Evolutionary conservation across 2,888 invertebrate species (phyloP).

Genomic region (Dynastes grantii): DNA sequence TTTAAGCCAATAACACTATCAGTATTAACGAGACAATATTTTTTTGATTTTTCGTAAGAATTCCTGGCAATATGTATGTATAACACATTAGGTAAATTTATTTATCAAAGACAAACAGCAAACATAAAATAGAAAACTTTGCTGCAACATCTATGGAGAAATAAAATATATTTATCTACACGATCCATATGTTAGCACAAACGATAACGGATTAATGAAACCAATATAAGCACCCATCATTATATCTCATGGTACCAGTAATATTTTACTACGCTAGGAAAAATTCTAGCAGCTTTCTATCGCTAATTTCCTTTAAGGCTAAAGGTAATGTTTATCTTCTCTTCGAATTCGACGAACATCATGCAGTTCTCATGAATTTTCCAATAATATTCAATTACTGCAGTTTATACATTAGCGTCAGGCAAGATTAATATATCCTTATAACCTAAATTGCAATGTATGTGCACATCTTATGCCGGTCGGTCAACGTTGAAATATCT

Average conservation of each 20-base stretch:
- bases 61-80: no score
- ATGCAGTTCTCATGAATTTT: slow-evolving; percentile 10
- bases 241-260: slow-evolving; percentile 1
- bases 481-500: slow-evolving; percentile 19
- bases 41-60: no score
- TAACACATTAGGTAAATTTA: no score
- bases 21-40: no score
- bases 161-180: no score
- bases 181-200: no score
- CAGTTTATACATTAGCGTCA: slow-evolving; percentile 30
- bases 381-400: slow-evolving; percentile 28
- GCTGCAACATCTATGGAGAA: no score
- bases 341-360: background rate
- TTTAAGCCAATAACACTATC: no score
- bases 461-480: background rate
- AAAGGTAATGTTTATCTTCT: slow-evolving; percentile 5
- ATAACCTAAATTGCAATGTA: slow-evolving; percentile 13
- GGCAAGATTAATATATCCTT: slow-evolving; percentile 31
- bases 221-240: slow-evolving; percentile 5
- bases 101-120: no score
- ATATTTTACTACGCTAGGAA: slow-evolving; percentile 12
- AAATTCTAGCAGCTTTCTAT: slow-evolving; percentile 16
- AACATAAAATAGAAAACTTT: no score
- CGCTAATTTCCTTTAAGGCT: slow-evolving; percentile 15
- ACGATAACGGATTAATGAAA: background rate